Evolutionary conservation across 2,113 vertebrate genomes (phyloP).

Genomic region (Chaetorhynchus papuensis): DNA sequence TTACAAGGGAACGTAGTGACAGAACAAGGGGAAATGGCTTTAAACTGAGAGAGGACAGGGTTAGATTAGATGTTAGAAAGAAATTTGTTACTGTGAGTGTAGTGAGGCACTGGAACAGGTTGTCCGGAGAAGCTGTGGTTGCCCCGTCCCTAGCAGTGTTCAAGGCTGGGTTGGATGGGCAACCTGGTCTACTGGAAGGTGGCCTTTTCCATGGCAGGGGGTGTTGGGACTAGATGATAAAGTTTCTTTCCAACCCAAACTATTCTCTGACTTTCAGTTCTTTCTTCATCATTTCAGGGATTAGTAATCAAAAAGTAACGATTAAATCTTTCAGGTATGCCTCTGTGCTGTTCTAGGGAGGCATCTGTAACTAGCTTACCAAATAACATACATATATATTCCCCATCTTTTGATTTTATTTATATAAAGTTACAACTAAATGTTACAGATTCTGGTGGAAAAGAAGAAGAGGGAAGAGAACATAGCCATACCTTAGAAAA

Average conservation of each 20-base stretch:
- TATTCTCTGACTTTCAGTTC: background rate
- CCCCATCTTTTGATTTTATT: background rate
- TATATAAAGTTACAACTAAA: background rate
- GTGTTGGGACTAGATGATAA: background rate
- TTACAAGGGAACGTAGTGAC: background rate
- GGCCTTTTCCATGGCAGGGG: background rate
- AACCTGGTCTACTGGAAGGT: background rate
- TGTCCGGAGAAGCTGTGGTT: background rate
- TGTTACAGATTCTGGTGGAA: background rate
- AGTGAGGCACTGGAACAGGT: background rate
- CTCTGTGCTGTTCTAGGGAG: background rate
- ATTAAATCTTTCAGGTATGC: background rate
- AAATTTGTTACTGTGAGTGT: background rate
- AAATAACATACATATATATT: background rate
- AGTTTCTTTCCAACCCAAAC: background rate
- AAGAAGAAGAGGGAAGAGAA: background rate
- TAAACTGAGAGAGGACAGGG: background rate
- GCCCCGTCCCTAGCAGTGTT: background rate
- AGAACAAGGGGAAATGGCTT: background rate
- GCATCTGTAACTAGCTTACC: background rate
- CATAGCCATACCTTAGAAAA: background rate
- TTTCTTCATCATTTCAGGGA: background rate
- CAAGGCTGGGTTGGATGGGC: background rate
- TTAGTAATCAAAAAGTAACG: background rate
- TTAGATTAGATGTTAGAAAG: background rate